Evolutionary conservation across 2,888 invertebrate genomes (phyloP), one percentile per base, ranked within the genome.

Genomic region (Pseudanteris insignis): DNA sequence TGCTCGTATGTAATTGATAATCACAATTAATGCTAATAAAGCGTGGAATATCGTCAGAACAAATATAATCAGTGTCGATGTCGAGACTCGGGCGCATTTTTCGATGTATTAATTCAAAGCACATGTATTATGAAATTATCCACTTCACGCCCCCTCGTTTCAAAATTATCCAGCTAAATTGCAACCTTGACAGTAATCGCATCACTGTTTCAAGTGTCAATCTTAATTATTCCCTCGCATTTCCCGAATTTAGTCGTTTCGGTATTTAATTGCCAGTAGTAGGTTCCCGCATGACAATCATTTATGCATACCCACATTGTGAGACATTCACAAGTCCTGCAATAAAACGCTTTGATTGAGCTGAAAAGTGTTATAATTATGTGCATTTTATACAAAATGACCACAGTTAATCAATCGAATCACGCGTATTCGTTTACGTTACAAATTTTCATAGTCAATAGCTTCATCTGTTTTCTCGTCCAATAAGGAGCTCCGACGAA

Each of bases 81-180:
- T 18, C 18, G 18, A 18, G 18, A 18, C 18, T 6, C 3, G 6
- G 4, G 3, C 6, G 3, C 6, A 43, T 48, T 58, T 58, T 58
- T 18, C 8, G 5, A 38, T 41, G 29, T 53, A 47, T 37, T 41
- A 51, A 59, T 51, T 55, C 37, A 30, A 50, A 38, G 30, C 54
- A 46, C 55, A 65, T 63, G 58, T 51, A 69, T 70, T 68, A 71
- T 66, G 67, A 69, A 72, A 74, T 73, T 73, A 73, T 67, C 64
- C 60, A 64, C 66, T 53, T 63, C 51, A 60, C 47, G 64, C 67
- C 59, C 59, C 69, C n/a, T n/a, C 67, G 67, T 70, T 70, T 68
- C 62, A 66, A 69, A 70, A 72, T 72, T 70, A 72, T 70, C 65
- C 70, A 65, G 70, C 69, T 67, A 72, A 74, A 75, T 74, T 71